Base-by-base conservation (phyloP, 2,888 invertebrate species). In the Tetramorium bicarinatum region DNA sequence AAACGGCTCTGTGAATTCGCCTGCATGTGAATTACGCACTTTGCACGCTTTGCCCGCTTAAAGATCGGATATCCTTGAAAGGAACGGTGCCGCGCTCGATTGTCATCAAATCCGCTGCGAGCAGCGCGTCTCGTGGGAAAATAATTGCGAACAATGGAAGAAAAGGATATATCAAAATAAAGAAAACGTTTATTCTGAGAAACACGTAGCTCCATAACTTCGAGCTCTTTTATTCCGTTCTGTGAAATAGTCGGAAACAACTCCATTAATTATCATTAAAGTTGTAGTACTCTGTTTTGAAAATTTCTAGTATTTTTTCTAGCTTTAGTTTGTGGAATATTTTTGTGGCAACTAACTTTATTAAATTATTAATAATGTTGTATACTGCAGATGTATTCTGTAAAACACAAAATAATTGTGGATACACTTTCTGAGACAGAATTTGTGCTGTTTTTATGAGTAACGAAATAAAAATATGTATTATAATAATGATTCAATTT, bases 1-100 rank as follows among this genome's bases (percentile, higher is more conserved):
- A 66, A 77, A 69, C 74, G 74, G 41, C 74, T 29, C 41, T 44
- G 38, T 18, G 75, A 54, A 34, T 56, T 72, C 44, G 56, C 34
- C 44, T 49, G 56, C 56, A 44, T 34, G 56, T 59, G 44, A 80
- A 71, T 71, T 72, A 71, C 75, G 79, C 69, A 56, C 44, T 80
- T 80, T 44, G 56, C 54, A 29, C 67, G 52, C 41, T 54, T 54
- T 21, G 21, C 52, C 44, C 54, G 25, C 77, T 29, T n/a, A 38
- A n/a, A 59, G 54, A 54, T 41, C 71, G 41, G 21, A 11, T 29
- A 29, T 69, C 74, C 67, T n/a, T 25, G 56, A 74, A n/a, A 59
- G 71, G 25, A 79, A 18, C 34, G n/a, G 8, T 74, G 8, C 44
- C 34, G 15, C 29, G 29, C 29, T 34, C 29, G 66, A 18, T 29